phyloP scores from a whole-genome alignment of 53 echinoderm and acorn worm species.

The Glandiceps talaboti region DNA sequence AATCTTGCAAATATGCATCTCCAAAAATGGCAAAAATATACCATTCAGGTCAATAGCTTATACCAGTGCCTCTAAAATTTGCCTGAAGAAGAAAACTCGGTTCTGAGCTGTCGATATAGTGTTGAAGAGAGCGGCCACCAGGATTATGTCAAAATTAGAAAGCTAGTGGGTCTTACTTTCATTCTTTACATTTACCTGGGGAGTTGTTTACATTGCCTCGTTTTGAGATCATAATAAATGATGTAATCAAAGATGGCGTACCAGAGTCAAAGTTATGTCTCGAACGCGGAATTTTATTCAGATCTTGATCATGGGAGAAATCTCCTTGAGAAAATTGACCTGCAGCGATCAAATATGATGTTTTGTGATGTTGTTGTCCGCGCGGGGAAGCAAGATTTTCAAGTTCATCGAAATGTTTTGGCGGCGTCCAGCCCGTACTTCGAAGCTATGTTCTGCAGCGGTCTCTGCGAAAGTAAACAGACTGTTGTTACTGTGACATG shows the following conservation, averaged over 20 bases:
- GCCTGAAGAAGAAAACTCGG: no score
- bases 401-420: neutral
- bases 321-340: neutral
- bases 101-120: no score
- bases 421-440: neutral
- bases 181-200: no score
- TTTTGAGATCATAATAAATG: neutral
- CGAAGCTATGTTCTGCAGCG: neutral
- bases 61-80: no score
- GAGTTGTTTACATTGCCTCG: no score
- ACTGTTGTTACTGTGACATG: neutral
- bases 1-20: no score
- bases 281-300: neutral
- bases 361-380: neutral
- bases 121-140: no score
- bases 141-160: no score
- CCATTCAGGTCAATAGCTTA: no score
- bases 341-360: neutral
- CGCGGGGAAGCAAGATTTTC: neutral
- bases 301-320: neutral
- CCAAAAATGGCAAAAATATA: no score
- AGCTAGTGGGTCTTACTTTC: no score
- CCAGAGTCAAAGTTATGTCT: neutral
- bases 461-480: neutral
- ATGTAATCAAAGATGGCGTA: neutral